Evolutionary conservation across 2,113 vertebrate genomes (phyloP).

Genomic region (Canis aureus): DNA sequence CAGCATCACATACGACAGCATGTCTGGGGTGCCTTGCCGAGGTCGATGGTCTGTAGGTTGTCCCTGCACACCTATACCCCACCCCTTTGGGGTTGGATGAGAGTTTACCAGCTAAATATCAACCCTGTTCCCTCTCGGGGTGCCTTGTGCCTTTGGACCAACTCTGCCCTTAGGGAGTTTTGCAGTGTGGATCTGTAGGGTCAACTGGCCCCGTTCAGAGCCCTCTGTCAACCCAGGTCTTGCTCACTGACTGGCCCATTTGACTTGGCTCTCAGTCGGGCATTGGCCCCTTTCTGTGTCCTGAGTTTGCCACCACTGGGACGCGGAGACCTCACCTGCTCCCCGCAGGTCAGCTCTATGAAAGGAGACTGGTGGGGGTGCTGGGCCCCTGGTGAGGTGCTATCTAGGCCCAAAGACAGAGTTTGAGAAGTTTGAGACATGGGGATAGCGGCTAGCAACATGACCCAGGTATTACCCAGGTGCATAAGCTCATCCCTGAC

Average conservation of each 20-base stretch:
- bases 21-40: accelerated
- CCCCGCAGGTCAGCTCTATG: no score
- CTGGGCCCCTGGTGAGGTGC: background rate
- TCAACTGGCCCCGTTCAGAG: background rate
- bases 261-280: conserved; percentile 57
- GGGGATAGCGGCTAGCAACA: background rate
- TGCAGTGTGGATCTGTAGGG: background rate
- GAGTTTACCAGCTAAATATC: background rate
- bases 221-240: background rate
- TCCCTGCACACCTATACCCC: accelerated
- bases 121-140: accelerated
- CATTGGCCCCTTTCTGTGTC: accelerated
- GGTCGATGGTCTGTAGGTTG: accelerated
- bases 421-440: background rate
- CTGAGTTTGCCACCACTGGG: background rate
- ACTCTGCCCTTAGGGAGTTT: background rate
- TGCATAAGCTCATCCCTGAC: background rate
- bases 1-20: accelerated
- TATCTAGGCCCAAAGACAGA: background rate
- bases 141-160: accelerated
- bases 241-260: background rate
- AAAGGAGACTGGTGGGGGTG: no score
- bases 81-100: background rate
- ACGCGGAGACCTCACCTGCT: background rate
- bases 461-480: background rate